phyloP scores from a whole-genome alignment of 2,113 vertebrate genomes.

The Isichthys henryi region DNA sequence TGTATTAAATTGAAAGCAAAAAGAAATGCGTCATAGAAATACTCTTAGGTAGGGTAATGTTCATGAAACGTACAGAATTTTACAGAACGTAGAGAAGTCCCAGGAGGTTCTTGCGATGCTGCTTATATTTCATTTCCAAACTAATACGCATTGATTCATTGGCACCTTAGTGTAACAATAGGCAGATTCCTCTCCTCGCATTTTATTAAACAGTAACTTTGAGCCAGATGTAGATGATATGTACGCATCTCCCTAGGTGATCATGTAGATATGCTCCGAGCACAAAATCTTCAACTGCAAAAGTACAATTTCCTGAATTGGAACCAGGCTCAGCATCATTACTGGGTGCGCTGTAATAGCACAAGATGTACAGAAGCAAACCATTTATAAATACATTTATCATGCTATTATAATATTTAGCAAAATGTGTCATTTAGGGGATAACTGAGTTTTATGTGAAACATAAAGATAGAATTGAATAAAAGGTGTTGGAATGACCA shows the following conservation, averaged over 20 bases:
- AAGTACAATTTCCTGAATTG: background rate
- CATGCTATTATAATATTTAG: background rate
- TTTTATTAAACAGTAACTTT: background rate
- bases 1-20: background rate
- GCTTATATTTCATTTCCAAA: background rate
- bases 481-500: slow-evolving; percentile 50
- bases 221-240: background rate
- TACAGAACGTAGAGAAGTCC: background rate
- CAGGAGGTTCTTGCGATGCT: background rate
- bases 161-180: background rate
- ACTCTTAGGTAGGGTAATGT: background rate
- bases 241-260: background rate
- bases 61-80: background rate
- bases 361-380: background rate
- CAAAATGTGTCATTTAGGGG: background rate
- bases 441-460: background rate
- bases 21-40: background rate
- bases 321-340: background rate
- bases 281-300: background rate
- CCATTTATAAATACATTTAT: background rate
- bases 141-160: background rate
- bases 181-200: background rate
- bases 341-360: background rate
- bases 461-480: background rate
- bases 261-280: background rate